phyloP scores from a whole-genome alignment of 2,113 vertebrate genomes.

The Salvelinus sp. region DNA sequence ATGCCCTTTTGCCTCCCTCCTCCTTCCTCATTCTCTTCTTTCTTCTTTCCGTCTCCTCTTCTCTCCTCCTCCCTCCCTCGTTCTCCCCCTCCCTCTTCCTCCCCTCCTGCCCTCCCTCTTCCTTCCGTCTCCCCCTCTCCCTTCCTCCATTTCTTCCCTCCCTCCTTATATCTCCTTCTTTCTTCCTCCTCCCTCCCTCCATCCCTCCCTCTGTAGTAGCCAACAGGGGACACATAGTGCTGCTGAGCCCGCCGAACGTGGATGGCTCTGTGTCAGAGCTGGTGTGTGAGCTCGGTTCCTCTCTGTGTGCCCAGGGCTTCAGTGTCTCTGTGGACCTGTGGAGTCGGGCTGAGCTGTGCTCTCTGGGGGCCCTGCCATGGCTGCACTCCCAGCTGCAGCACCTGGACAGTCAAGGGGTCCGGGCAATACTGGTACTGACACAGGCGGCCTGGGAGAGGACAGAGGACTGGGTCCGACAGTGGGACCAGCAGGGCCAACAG shows the following conservation, averaged over 20 bases:
- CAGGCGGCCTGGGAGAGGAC: slow-evolving; percentile 64
- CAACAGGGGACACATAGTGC: slow-evolving; percentile 60
- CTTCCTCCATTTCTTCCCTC: no score
- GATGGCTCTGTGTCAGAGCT: slow-evolving; percentile 54
- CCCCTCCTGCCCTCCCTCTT: no score
- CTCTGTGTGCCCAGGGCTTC: slow-evolving; percentile 74
- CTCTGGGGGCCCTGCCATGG: slow-evolving; percentile 82
- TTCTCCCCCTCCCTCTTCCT: no score
- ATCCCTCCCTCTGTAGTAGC: neutral
- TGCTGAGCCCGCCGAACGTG: slow-evolving; percentile 80
- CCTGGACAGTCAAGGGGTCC: slow-evolving; percentile 66
- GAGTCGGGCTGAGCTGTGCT: slow-evolving; percentile 71
- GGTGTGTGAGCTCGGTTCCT: slow-evolving; percentile 69
- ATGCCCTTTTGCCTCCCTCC: no score
- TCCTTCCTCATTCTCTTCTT: no score
- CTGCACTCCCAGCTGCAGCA: slow-evolving; percentile 77
- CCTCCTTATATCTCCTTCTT: no score
- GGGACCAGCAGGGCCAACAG: neutral
- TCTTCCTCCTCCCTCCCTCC: neutral
- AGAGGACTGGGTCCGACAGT: slow-evolving; percentile 59
- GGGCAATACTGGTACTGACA: slow-evolving; percentile 80
- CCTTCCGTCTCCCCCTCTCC: no score
- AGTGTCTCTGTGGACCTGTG: slow-evolving; percentile 81
- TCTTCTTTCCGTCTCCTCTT: no score
- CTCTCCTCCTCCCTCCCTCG: no score